Conservation (phyloP, 2,888 invertebrate species). For the Zaprionus bogoriensis region DNA sequence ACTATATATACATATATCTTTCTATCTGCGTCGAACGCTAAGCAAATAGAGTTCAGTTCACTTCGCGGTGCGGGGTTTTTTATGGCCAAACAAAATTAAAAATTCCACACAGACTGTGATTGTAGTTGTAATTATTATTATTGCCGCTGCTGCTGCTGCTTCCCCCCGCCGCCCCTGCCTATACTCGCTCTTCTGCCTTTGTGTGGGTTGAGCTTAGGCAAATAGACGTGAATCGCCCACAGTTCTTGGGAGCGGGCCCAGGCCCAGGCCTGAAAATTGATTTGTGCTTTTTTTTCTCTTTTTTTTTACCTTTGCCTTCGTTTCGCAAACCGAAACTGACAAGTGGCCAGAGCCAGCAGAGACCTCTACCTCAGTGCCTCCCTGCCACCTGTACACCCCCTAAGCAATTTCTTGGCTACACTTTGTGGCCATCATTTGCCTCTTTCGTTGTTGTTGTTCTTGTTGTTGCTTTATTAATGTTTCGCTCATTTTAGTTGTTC, state of each 20-base stretch:
- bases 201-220: slow-evolving; percentile 48
- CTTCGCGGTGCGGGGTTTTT: no score
- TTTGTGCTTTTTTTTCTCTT: slow-evolving; percentile 42
- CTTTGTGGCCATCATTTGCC: slow-evolving; percentile 49
- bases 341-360: slow-evolving; percentile 32
- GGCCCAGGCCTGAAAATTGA: slow-evolving; percentile 65
- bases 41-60: no score
- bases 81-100: slow-evolving; percentile 47
- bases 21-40: background rate
- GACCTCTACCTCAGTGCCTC: background rate
- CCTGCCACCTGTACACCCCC: background rate
- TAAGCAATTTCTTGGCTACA: slow-evolving; percentile 43
- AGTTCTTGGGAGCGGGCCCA: slow-evolving; percentile 22
- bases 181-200: slow-evolving; percentile 11
- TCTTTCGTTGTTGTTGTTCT: slow-evolving; percentile 22
- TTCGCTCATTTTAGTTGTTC: slow-evolving; percentile 47
- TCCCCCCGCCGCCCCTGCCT: background rate
- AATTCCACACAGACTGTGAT: slow-evolving; percentile 38
- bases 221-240: slow-evolving; percentile 55
- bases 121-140: slow-evolving; percentile 18
- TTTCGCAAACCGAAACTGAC: slow-evolving; percentile 15
- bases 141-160: background rate
- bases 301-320: slow-evolving; percentile 22
- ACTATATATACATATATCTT: background rate
- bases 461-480: slow-evolving; percentile 48